phyloP scores from a whole-genome alignment of 2,888 invertebrate species.

The Rhodophaea formosa region DNA sequence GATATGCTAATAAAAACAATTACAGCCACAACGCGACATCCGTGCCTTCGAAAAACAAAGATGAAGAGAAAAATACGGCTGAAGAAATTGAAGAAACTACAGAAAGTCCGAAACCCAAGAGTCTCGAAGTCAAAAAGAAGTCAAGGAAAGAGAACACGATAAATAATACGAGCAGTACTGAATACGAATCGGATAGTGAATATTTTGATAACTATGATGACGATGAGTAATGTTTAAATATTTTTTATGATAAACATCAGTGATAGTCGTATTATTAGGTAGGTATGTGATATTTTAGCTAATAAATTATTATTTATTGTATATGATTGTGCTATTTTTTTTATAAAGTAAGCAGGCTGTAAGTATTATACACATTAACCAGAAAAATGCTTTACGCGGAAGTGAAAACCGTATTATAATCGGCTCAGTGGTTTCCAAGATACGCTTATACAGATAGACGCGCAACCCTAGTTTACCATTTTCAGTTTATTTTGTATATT shows the following conservation, averaged over 20 bases:
- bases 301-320: not conserved
- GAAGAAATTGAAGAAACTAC: slow-evolving; percentile 7
- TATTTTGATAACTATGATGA: slow-evolving; percentile 14
- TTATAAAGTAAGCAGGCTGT: too few relatives aligned
- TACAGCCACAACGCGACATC: slow-evolving; percentile 30
- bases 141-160: slow-evolving; percentile 6
- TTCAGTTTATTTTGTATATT: too few relatives aligned
- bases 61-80: not conserved
- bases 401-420: too few relatives aligned
- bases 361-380: too few relatives aligned
- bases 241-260: not conserved
- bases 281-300: not conserved
- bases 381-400: too few relatives aligned
- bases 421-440: too few relatives aligned
- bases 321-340: too few relatives aligned
- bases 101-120: not conserved
- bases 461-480: too few relatives aligned
- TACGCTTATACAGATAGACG: too few relatives aligned
- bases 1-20: slow-evolving; percentile 47
- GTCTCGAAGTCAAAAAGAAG: not conserved
- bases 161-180: slow-evolving; percentile 11
- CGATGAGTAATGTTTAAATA: slow-evolving; percentile 4
- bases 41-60: not conserved
- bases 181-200: slow-evolving; percentile 8
- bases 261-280: slow-evolving; percentile 4